Base-by-base conservation (phyloP, 2,888 invertebrate genomes). In the Agonopterix arenella region DNA sequence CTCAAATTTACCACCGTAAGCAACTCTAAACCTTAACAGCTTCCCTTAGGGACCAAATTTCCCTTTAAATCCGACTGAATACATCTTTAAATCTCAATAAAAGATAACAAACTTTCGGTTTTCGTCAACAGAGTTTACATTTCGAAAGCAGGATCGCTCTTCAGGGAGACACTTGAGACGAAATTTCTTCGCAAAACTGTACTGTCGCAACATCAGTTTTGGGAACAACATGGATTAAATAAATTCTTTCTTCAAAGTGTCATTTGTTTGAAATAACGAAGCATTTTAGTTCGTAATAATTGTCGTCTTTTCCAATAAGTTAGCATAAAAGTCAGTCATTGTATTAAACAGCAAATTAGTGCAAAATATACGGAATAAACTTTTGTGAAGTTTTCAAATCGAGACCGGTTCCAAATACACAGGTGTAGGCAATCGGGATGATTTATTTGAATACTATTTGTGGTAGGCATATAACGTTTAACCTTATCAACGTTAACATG, bases 111-210 rank as follows among this genome's bases (percentile, higher is more conserved):
- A 75, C 78, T 73, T 66, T 79, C 61, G 53, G 55, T 45, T 44
- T 52, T 57, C 49, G 48, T 49, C 45, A 57, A 73, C 67, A 83
- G 68, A 65, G 71, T 62, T 62, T 52, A 65, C 66, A 80, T 81
- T 83, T 41, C 67, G 54, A 66, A 66, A 68, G 65, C 71, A 64
- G 52, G 45, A 28, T 47, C 36, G 52, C n/a, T 11, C 40, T 61
- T 60, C 55, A 60, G 56, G 58, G 62, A 73, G 61, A 71, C 61
- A 65, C 66, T 76, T 68, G 62, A 74, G 68, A 64, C 60, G 64
- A 71, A 81, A 80, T 82, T 77, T 81, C 76, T 81, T 80, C 62
- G 67, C 72, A 61, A 81, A 82, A 80, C 78, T 76, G 77, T 77
- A 73, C 66, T 68, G 74, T 73, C 67, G 71, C 62, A 66, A 62